Conservation (phyloP, 2,113 vertebrate genomes). For the Protobothrops mucrosquamatus region DNA sequence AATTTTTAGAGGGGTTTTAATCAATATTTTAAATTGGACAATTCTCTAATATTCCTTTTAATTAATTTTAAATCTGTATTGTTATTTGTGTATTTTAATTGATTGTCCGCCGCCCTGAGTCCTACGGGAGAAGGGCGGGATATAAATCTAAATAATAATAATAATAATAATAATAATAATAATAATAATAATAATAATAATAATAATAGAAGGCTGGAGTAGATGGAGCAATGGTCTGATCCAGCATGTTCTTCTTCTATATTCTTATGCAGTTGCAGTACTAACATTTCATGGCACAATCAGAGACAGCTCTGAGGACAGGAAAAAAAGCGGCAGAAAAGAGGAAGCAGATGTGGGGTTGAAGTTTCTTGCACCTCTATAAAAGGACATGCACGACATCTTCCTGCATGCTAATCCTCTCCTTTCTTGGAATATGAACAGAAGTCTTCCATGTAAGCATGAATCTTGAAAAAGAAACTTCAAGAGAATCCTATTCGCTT, state of each 20-base stretch:
- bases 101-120: too few species aligned
- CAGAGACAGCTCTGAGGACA: not conserved
- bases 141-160: too few species aligned
- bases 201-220: too few species aligned
- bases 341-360: not conserved
- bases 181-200: too few species aligned
- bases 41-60: too few species aligned
- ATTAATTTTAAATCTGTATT: too few species aligned
- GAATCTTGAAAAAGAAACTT: not conserved
- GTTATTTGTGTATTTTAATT: too few species aligned
- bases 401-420: not conserved
- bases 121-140: too few species aligned
- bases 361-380: not conserved
- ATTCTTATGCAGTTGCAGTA: not conserved
- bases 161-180: too few species aligned
- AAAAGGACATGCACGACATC: not conserved
- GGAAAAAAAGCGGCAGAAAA: not conserved
- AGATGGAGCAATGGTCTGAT: not conserved
- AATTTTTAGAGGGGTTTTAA: too few species aligned
- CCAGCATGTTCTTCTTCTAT: not conserved
- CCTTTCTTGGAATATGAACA: not conserved
- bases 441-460: not conserved
- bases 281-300: not conserved
- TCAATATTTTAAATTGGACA: too few species aligned
- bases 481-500: not conserved